These are phyloP conservation scores for Pogona vitticeps DNA, from an alignment of 2,113 vertebrate genomes.

Conservation along the genomic window DNA sequence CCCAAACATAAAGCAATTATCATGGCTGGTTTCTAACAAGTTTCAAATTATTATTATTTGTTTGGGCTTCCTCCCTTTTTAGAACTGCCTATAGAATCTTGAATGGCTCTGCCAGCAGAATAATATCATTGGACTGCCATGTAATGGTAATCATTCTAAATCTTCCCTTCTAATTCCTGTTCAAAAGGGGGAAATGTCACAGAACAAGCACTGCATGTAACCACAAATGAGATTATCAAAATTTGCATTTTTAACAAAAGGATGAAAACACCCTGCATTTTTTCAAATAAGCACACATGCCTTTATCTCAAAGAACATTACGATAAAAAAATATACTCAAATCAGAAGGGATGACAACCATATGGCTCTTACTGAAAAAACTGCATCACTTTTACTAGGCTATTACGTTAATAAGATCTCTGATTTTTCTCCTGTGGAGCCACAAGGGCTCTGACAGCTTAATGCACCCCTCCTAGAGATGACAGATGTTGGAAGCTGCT, in stretches of 20 bases:
- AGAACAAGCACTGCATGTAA: background rate
- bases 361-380: background rate
- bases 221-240: background rate
- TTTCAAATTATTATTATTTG: too few relatives aligned
- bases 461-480: conserved; percentile 15
- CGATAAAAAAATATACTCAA: background rate
- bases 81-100: too few relatives aligned
- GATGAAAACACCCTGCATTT: background rate
- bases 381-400: background rate
- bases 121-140: too few relatives aligned
- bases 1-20: too few relatives aligned
- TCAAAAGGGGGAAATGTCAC: background rate
- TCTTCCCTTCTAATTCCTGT: background rate
- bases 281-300: background rate
- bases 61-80: too few relatives aligned
- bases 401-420: conserved; percentile 19
- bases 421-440: conserved; percentile 8
- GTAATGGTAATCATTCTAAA: too few relatives aligned
- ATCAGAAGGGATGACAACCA: background rate
- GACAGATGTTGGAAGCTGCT: conserved; percentile 11
- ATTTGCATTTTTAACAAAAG: background rate
- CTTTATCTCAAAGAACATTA: background rate
- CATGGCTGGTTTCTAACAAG: too few relatives aligned
- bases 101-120: too few relatives aligned
- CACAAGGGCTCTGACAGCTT: background rate